Conservation (phyloP, 2,888 invertebrate genomes). For the Agrotis exclamationis region DNA sequence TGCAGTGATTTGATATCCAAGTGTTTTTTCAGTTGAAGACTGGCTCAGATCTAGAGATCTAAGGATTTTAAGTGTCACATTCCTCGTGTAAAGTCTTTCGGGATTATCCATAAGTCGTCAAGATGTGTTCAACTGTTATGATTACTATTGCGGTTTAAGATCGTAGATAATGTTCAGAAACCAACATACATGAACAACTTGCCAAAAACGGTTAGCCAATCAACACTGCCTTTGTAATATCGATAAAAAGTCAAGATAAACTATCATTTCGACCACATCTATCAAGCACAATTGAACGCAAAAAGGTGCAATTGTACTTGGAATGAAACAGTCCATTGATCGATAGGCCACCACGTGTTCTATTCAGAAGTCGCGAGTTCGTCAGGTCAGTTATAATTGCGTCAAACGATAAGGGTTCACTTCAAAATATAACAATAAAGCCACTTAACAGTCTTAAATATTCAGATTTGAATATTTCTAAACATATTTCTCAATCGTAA, state of each 20-base stretch:
- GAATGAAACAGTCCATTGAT: constrained; percentile 55
- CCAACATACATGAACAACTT: constrained; percentile 1
- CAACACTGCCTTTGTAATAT: constrained; percentile 15
- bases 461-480: constrained; percentile 51
- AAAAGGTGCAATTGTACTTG: constrained; percentile 50
- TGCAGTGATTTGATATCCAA: constrained; percentile 26
- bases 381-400: constrained; percentile 66
- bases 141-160: background rate
- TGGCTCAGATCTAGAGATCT: constrained; percentile 2
- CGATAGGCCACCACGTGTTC: constrained; percentile 48
- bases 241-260: constrained; percentile 42
- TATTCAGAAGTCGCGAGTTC: constrained; percentile 51
- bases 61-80: background rate
- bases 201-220: constrained; percentile 25
- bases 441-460: constrained; percentile 36
- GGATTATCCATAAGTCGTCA: background rate
- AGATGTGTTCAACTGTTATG: background rate
- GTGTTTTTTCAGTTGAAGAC: constrained; percentile 7
- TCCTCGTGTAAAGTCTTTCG: background rate
- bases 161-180: background rate
- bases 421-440: constrained; percentile 60
- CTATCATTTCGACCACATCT: constrained; percentile 30
- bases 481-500: constrained; percentile 59
- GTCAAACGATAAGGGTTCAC: constrained; percentile 62
- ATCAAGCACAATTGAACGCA: constrained; percentile 44